Conservation (phyloP, 2,888 invertebrate genomes). For the Eristalinus sepulchralis region DNA sequence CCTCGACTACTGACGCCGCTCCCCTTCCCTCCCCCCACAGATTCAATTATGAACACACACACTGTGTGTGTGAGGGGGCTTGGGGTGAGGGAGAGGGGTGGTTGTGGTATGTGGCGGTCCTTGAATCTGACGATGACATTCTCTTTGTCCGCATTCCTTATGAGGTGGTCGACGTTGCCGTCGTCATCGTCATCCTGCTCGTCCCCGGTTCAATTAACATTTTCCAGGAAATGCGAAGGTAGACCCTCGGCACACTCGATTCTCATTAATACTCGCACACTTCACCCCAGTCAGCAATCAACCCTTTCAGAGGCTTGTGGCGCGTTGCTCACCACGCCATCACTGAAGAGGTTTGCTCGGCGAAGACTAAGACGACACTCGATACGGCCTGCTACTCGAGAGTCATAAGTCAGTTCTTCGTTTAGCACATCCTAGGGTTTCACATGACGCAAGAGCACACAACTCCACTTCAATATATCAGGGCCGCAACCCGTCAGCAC, state of each 20-base stretch:
- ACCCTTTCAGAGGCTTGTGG: conserved; percentile 54
- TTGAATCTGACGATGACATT: conserved; percentile 29
- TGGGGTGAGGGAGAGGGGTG: too few species aligned
- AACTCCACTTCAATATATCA: conserved; percentile 53
- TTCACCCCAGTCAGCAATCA: conserved; percentile 26
- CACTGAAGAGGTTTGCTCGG: conserved; percentile 15
- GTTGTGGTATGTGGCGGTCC: conserved; percentile 3
- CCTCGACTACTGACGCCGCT: too few species aligned
- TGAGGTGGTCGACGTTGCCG: background rate
- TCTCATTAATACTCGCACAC: conserved; percentile 48
- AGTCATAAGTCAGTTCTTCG: conserved; percentile 66
- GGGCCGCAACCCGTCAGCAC: background rate
- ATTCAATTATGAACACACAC: conserved; percentile 6
- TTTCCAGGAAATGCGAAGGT: conserved; percentile 7
- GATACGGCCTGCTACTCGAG: conserved; percentile 46
- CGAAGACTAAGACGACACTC: conserved; percentile 35
- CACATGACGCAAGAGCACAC: conserved; percentile 34
- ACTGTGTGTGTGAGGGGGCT: background rate
- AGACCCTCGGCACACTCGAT: conserved; percentile 9
- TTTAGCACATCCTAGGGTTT: conserved; percentile 63
- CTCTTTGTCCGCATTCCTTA: conserved; percentile 30
- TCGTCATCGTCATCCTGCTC: background rate
- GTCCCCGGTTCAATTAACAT: conserved; percentile 9
- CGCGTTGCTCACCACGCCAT: conserved; percentile 40
- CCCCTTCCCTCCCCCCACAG: conserved; percentile 2